These are phyloP conservation scores for Brachyistius frenatus DNA, from an alignment of 2,113 vertebrate genomes.

Conservation along the genomic window DNA sequence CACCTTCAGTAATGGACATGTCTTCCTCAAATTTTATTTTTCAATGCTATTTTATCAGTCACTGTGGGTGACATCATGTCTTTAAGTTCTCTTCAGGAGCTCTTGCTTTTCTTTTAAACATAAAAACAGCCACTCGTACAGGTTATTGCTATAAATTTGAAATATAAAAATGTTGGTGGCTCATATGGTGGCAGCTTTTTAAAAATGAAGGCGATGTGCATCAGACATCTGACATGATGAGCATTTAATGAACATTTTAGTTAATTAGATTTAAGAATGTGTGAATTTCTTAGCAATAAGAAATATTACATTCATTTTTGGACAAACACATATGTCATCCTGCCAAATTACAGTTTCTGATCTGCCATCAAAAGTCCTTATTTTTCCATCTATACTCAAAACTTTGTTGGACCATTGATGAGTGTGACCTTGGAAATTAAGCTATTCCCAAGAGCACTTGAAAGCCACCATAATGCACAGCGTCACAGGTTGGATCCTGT, in stretches of 20 bases:
- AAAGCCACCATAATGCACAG: conserved; percentile 23
- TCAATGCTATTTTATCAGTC: conserved; percentile 4
- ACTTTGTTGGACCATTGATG: conserved; percentile 4
- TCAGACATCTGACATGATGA: not conserved
- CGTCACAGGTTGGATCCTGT: conserved; percentile 43
- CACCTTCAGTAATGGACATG: conserved; percentile 16
- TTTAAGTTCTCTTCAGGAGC: not conserved
- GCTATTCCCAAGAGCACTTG: conserved; percentile 32
- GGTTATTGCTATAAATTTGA: not conserved
- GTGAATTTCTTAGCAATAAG: not conserved
- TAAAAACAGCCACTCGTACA: not conserved
- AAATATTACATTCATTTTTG: not conserved
- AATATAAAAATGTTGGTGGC: not conserved
- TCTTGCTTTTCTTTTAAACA: not conserved
- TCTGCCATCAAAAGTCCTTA: not conserved
- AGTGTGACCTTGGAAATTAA: conserved; percentile 17
- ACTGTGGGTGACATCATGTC: not conserved
- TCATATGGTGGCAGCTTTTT: not conserved
- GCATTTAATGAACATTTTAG: not conserved
- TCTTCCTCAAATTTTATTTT: not conserved
- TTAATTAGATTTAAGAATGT: conserved; percentile 4
- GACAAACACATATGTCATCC: conserved; percentile 1
- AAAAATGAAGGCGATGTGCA: not conserved
- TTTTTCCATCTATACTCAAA: not conserved
- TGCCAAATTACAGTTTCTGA: not conserved